Percentiles rank a stretch among this genome's conserved stretches.
Conservation (phyloP, 2,113 vertebrate genomes). For the Nansenia antarctica region DNA sequence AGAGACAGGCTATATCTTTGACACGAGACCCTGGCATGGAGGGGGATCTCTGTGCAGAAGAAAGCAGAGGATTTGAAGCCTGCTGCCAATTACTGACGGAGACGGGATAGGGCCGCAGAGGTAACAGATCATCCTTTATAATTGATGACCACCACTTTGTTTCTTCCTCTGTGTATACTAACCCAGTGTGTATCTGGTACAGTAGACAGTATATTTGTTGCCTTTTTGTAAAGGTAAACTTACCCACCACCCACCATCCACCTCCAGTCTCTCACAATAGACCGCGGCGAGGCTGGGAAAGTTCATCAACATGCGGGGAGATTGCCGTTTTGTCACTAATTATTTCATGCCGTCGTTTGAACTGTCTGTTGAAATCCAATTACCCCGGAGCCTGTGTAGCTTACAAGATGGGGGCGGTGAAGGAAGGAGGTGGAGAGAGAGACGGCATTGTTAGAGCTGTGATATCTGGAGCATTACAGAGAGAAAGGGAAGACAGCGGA, state of each 20-base stretch:
- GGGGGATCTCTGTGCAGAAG: not conserved
- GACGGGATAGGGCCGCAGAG: slow-evolving; percentile 36
- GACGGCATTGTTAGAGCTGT: slow-evolving; percentile 25
- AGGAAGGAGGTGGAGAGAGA: slow-evolving; percentile 16
- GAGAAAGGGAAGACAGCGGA: not conserved
- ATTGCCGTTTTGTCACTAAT: slow-evolving; percentile 68
- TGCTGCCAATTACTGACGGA: slow-evolving; percentile 59
- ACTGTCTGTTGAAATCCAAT: slow-evolving; percentile 75
- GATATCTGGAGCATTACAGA: slow-evolving; percentile 2
- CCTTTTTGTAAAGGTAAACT: not conserved
- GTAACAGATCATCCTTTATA: too few relatives aligned
- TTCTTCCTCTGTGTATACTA: slow-evolving; percentile 41
- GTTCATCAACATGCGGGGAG: slow-evolving; percentile 46
- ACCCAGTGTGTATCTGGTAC: not conserved
- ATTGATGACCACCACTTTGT: slow-evolving; percentile 67
- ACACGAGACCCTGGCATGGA: not conserved
- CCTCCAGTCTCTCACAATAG: not conserved
- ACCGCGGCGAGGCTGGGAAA: not conserved
- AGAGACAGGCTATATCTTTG: too few relatives aligned
- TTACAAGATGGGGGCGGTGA: slow-evolving; percentile 54
- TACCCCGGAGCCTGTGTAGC: slow-evolving; percentile 60
- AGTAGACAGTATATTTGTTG: not conserved
- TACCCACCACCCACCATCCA: not conserved
- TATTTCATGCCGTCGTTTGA: slow-evolving; percentile 66
- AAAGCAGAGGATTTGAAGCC: slow-evolving; percentile 33